Evolutionary conservation across 2,888 invertebrate species (phyloP).

Genomic region (Caenorhabditis auriculariae): DNA sequence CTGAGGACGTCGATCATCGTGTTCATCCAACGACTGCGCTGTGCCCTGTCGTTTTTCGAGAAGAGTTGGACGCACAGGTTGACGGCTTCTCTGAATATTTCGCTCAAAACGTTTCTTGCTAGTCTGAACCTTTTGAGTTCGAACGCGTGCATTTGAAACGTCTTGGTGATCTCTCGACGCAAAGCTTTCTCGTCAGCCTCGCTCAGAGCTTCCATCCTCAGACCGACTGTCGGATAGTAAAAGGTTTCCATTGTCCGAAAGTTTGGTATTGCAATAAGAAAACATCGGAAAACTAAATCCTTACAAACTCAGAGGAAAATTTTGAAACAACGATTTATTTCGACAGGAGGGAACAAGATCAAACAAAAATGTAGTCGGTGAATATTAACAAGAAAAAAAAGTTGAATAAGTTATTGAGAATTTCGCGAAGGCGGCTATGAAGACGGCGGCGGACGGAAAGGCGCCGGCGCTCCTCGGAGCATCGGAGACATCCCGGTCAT

Average conservation of each 20-base stretch:
- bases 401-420: not conserved
- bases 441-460: constrained; percentile 15
- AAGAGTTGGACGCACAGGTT: constrained; percentile 32
- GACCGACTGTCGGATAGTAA: too few relatives aligned
- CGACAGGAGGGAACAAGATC: too few relatives aligned
- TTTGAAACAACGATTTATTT: too few relatives aligned
- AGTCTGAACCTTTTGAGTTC: constrained; percentile 19
- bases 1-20: constrained; percentile 40
- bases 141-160: constrained; percentile 27
- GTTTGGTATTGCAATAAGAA: too few relatives aligned
- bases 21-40: constrained; percentile 32
- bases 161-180: constrained; percentile 19
- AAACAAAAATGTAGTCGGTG: not conserved
- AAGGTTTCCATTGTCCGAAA: too few relatives aligned
- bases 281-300: too few relatives aligned
- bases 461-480: constrained; percentile 18
- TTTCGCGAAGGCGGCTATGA: not conserved
- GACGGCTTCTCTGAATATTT: constrained; percentile 31
- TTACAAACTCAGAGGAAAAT: too few relatives aligned
- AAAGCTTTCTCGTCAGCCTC: constrained; percentile 9
- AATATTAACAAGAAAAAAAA: not conserved
- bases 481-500: constrained; percentile 25
- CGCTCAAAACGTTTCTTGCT: not conserved
- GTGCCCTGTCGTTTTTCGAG: constrained; percentile 28
- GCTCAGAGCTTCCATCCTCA: too few relatives aligned